Evolutionary conservation across 2,797 vertebrate genomes (phyloP).

Genomic region (Brachymystax lenok): DNA sequence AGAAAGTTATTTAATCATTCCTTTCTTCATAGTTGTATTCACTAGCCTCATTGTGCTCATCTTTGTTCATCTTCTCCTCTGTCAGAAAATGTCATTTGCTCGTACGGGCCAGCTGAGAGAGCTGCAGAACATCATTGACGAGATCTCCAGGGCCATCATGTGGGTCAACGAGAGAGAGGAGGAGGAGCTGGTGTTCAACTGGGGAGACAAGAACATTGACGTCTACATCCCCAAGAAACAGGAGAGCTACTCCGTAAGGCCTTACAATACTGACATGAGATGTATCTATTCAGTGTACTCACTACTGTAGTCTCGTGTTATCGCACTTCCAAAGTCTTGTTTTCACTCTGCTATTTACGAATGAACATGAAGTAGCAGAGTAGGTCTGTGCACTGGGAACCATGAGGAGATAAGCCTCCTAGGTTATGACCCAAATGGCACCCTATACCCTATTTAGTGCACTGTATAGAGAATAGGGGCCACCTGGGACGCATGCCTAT

Average conservation of each 20-base stretch:
- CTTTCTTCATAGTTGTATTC: neutral
- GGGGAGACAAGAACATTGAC: conserved; percentile 92
- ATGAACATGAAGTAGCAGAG: neutral
- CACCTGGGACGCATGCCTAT: neutral
- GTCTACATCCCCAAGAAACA: conserved; percentile 88
- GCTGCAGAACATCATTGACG: conserved; percentile 88
- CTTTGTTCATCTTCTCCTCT: neutral
- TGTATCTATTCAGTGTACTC: neutral
- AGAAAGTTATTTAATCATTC: neutral
- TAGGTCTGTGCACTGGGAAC: neutral
- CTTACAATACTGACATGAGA: neutral
- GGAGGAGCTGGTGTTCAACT: conserved; percentile 93
- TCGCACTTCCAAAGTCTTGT: neutral
- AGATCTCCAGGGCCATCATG: conserved; percentile 92
- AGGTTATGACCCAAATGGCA: too few species aligned
- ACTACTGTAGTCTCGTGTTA: neutral
- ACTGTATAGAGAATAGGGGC: too few species aligned
- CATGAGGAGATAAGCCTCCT: neutral
- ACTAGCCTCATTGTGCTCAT: neutral
- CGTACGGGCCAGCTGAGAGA: conserved; percentile 85
- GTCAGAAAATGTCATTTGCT: conserved; percentile 86
- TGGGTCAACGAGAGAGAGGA: conserved; percentile 98
- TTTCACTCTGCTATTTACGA: neutral
- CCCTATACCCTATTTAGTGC: too few species aligned
- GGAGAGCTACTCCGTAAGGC: conserved; percentile 91